Evolutionary conservation across 1,140 invertebrate genomes (phyloP).

Genomic region (Aphaenogaster rudis): DNA sequence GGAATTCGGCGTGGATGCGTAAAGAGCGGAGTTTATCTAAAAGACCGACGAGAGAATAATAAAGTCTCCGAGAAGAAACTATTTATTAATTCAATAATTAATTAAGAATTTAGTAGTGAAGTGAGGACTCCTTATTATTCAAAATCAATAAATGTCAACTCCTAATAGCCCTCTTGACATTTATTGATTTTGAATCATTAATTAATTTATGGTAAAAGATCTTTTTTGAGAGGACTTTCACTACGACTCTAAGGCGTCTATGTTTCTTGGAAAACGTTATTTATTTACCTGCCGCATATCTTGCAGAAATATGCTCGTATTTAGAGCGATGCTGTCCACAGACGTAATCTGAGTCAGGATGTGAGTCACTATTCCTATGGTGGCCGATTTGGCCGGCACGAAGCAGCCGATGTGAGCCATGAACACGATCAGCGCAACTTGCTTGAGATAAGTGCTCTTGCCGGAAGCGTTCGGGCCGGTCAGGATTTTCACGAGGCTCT

Average conservation of each 20-base stretch:
- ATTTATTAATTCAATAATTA: neutral
- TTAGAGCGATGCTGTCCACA: slow-evolving; percentile 92
- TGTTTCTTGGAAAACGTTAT: neutral
- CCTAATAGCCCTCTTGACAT: too few relatives aligned
- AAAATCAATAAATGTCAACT: too few relatives aligned
- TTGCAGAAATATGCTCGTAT: slow-evolving; percentile 94
- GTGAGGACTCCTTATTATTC: too few relatives aligned
- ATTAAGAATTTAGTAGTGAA: neutral
- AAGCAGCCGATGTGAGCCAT: slow-evolving; percentile 96
- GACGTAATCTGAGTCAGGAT: slow-evolving; percentile 93
- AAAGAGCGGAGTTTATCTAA: slow-evolving; percentile 91
- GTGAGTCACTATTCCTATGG: slow-evolving; percentile 90
- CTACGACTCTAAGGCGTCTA: neutral
- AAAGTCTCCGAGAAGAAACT: neutral
- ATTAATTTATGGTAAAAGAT: neutral
- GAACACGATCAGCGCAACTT: slow-evolving; percentile 92
- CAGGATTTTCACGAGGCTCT: slow-evolving; percentile 91
- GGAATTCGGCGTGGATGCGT: slow-evolving; percentile 89
- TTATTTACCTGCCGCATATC: slow-evolving; percentile 92
- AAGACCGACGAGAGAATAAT: slow-evolving; percentile 65
- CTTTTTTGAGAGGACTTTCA: slow-evolving; percentile 24
- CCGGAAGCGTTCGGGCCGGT: slow-evolving; percentile 97
- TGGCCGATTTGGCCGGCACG: slow-evolving; percentile 93
- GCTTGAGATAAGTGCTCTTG: slow-evolving; percentile 97
- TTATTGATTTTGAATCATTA: neutral